Evolutionary conservation across 2,888 invertebrate genomes (phyloP).

Genomic region (Thera britannica): DNA sequence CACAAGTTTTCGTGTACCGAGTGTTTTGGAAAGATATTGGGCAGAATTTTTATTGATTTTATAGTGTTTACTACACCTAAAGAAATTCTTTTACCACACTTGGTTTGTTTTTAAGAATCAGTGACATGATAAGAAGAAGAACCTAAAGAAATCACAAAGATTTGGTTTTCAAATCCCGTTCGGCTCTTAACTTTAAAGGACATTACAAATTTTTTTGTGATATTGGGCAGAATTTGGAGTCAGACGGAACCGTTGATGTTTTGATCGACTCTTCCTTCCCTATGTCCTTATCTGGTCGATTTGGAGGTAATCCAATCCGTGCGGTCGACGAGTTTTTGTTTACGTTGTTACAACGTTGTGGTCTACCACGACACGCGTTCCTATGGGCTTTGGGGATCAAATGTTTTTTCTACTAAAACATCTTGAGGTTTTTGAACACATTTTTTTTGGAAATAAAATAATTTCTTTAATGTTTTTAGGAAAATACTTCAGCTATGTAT

Average conservation of each 20-base stretch:
- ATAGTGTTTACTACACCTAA: too few species aligned
- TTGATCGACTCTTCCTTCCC: constrained; percentile 2
- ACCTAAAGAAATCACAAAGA: too few species aligned
- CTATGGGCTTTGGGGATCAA: constrained; percentile 33
- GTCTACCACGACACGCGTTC: constrained; percentile 53
- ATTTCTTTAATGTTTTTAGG: background rate
- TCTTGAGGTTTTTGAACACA: constrained; percentile 11
- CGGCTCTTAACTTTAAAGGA: too few species aligned
- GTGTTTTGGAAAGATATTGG: too few species aligned
- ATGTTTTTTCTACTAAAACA: constrained; percentile 33
- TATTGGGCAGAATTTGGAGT: too few species aligned
- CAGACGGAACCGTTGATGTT: constrained; percentile 19
- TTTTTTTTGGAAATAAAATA: constrained; percentile 1
- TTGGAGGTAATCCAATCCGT: constrained; percentile 44
- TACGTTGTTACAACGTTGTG: constrained; percentile 45
- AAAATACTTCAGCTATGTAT: background rate
- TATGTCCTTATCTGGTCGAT: constrained; percentile 27
- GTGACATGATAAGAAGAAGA: too few species aligned
- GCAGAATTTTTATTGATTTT: too few species aligned
- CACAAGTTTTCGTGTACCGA: too few species aligned
- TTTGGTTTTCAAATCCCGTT: too few species aligned
- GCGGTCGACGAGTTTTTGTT: constrained; percentile 49
- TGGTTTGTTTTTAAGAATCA: too few species aligned
- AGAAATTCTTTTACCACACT: too few species aligned
- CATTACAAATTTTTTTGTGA: too few species aligned